Percentiles rank a stretch among this genome's conserved stretches.
Evolutionary conservation across 2,113 vertebrate species (phyloP).

Genomic region (Sakesphorus luctuosus): DNA sequence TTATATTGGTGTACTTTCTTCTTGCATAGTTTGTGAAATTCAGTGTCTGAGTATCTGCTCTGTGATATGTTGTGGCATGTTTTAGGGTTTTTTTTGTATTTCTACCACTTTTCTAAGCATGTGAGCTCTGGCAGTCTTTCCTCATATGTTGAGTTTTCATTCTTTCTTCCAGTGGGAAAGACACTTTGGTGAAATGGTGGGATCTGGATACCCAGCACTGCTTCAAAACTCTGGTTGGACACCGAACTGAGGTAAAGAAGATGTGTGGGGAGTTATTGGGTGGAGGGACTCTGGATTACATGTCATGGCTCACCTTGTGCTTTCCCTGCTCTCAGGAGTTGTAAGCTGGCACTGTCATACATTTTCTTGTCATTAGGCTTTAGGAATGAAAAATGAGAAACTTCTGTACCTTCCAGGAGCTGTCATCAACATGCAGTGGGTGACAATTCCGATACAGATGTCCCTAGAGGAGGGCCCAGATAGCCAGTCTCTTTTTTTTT

Average conservation of each 20-base stretch:
- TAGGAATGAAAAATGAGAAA: not conserved
- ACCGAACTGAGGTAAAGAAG: slow-evolving; percentile 88
- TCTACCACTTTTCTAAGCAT: not conserved
- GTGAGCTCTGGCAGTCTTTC: not conserved
- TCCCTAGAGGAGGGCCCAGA: not conserved
- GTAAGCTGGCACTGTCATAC: not conserved
- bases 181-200: slow-evolving; percentile 97
- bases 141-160: not conserved
- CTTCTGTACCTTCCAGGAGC: not conserved
- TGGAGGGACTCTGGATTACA: not conserved
- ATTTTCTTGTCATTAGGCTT: not conserved
- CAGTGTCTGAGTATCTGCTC: not conserved
- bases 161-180: slow-evolving; percentile 85
- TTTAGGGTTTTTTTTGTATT: not conserved
- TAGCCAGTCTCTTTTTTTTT: rapidly evolving
- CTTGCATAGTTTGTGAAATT: not conserved
- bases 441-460: not conserved
- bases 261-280: not conserved
- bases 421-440: not conserved
- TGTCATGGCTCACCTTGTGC: not conserved
- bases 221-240: slow-evolving; percentile 95
- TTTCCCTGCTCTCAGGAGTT: not conserved
- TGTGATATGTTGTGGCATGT: not conserved
- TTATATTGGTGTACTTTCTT: not conserved
- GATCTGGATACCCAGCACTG: slow-evolving; percentile 96